phyloP scores from a whole-genome alignment of 1,140 invertebrate genomes.

The Bombus terrestris region DNA sequence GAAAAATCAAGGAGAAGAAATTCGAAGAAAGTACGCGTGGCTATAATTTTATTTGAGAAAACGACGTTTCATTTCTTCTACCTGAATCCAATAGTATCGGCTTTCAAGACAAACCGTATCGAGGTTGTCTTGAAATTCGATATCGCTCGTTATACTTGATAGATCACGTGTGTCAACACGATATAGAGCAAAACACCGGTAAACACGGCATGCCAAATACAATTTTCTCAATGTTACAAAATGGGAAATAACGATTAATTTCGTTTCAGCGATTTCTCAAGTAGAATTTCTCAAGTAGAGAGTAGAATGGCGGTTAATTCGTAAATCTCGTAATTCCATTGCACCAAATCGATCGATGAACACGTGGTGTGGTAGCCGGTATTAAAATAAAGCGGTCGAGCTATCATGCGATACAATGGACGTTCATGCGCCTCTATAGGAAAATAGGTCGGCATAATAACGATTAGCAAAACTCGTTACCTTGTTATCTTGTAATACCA shows the following conservation, averaged over 20 bases:
- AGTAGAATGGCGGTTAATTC: not conserved
- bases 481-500: not conserved
- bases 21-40: not conserved
- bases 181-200: not conserved
- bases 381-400: not conserved
- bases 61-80: not conserved
- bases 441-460: not conserved
- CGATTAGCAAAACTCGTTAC: not conserved
- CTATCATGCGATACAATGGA: not conserved
- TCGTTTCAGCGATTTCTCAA: not conserved
- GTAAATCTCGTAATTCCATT: not conserved
- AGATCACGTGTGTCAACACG: not conserved
- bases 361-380: not conserved
- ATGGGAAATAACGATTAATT: not conserved
- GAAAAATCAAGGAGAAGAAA: not conserved
- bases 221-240: not conserved
- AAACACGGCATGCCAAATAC: not conserved
- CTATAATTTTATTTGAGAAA: not conserved
- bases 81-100: not conserved
- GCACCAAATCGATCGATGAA: not conserved
- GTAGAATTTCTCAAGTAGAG: not conserved
- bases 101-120: not conserved
- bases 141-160: not conserved
- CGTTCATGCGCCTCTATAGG: not conserved
- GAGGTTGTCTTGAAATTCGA: not conserved